These are phyloP conservation scores for Myodes glareolus DNA, from an alignment of 2,113 vertebrate genomes.

Conservation along the genomic window DNA sequence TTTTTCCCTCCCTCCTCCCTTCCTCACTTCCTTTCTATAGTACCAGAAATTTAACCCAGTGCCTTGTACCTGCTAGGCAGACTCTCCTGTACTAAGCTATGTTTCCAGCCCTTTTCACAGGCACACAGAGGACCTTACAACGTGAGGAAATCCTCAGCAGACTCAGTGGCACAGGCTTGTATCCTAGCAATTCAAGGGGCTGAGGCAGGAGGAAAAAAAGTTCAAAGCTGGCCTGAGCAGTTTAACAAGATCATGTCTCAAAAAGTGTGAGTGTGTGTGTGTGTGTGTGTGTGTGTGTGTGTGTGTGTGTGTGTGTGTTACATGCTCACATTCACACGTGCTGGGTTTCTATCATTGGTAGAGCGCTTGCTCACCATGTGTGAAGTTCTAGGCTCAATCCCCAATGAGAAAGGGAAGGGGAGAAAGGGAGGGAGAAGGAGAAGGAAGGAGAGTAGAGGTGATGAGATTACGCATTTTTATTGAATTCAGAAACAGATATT, in stretches of 20 bases:
- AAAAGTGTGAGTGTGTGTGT: not conserved
- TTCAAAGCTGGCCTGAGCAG: not conserved
- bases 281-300: not conserved
- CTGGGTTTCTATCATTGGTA: not conserved
- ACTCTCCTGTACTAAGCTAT: not conserved
- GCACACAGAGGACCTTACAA: not conserved
- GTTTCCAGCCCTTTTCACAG: not conserved
- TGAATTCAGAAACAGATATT: not conserved
- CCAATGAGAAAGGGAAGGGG: not conserved
- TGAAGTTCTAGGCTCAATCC: not conserved
- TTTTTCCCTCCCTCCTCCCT: not conserved
- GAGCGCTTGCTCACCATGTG: not conserved
- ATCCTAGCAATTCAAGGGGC: not conserved
- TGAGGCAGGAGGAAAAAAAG: not conserved
- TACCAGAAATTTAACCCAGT: not conserved
- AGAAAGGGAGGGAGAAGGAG: not conserved
- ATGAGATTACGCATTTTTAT: not conserved
- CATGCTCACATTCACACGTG: not conserved
- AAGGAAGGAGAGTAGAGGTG: not conserved
- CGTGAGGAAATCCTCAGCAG: not conserved
- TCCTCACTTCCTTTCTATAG: not conserved
- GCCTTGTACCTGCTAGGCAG: too few species aligned
- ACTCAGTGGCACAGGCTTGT: not conserved
- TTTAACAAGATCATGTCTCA: not conserved
- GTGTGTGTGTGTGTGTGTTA: not conserved